A percentile compares a stretch with the other conserved stretches of the same genome.
Conservation (phyloP, 1,140 invertebrate species). For the Babylonia areolata region DNA sequence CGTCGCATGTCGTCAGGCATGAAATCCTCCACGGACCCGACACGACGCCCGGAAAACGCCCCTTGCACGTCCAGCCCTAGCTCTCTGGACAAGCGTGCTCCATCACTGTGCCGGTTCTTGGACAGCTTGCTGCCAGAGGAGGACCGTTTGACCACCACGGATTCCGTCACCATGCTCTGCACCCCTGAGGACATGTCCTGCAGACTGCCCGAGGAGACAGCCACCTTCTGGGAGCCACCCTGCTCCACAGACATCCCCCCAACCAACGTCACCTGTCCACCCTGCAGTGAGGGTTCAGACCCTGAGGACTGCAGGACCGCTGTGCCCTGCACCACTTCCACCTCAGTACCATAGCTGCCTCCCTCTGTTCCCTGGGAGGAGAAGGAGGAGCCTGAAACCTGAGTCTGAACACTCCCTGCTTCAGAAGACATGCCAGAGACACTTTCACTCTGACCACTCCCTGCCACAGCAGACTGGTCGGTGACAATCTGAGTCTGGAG, state of each 20-base stretch:
- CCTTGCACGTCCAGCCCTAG: constrained; percentile 5
- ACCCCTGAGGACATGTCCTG: not conserved
- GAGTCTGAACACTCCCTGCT: not conserved
- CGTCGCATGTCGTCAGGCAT: constrained; percentile 49
- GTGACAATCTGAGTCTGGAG: not conserved
- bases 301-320: not conserved
- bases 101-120: constrained; percentile 23
- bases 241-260: not conserved
- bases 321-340: not conserved
- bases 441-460: not conserved
- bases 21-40: constrained; percentile 51
- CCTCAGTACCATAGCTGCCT: not conserved
- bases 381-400: not conserved
- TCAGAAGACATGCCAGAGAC: not conserved
- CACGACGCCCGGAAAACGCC: constrained; percentile 24
- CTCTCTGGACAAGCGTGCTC: not conserved
- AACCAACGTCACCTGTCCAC: not conserved
- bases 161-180: not conserved
- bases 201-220: not conserved
- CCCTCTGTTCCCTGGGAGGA: not conserved
- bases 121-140: not conserved
- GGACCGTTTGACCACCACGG: constrained; percentile 11
- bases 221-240: not conserved
- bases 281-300: not conserved
- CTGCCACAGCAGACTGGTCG: not conserved